These are phyloP conservation scores for Tapirus terrestris DNA, from an alignment of 2,113 vertebrate species.

Conservation along the genomic window DNA sequence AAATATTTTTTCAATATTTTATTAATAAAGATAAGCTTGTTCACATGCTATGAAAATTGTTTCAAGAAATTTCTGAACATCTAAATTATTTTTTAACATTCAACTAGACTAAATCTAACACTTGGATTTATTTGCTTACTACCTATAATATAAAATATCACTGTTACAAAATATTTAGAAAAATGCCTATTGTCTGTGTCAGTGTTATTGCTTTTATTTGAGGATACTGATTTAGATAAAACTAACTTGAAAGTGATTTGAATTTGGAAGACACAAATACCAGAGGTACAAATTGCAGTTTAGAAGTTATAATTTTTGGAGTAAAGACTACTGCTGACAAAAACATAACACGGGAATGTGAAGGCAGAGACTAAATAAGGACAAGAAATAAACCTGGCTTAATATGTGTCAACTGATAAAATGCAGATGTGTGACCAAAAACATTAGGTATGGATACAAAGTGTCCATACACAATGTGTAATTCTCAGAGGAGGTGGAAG, in stretches of 20 bases:
- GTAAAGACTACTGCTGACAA: neutral
- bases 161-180: neutral
- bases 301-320: neutral
- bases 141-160: neutral
- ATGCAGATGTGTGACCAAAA: neutral
- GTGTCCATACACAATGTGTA: neutral
- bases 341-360: conserved; percentile 38
- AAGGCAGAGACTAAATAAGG: conserved; percentile 41
- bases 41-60: neutral
- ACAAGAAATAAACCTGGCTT: neutral
- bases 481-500: neutral
- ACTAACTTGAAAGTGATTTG: neutral
- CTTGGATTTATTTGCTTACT: neutral
- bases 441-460: neutral
- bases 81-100: neutral
- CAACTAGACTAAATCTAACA: neutral
- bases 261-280: neutral
- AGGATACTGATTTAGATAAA: neutral
- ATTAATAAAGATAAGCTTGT: neutral
- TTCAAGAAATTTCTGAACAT: neutral
- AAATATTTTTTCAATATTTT: neutral
- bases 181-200: neutral
- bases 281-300: neutral
- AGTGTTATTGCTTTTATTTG: neutral
- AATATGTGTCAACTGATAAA: conserved; percentile 51